Conservation (phyloP, 2,113 vertebrate genomes). For the Penelope pileata region DNA sequence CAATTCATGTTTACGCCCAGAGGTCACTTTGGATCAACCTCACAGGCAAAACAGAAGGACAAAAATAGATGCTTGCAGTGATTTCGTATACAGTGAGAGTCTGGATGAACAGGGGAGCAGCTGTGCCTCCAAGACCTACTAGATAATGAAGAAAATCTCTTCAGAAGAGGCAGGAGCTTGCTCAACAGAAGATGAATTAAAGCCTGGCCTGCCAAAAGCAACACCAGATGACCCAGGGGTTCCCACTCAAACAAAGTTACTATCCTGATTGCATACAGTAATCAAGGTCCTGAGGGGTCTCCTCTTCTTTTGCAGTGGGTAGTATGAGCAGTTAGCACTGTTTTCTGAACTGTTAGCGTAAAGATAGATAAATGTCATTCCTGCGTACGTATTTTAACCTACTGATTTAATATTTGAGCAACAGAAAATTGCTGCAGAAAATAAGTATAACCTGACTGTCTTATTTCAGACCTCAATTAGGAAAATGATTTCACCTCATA, state of each 20-base stretch:
- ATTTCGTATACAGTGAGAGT: background rate
- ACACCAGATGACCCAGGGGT: background rate
- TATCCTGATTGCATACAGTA: background rate
- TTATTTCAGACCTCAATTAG: background rate
- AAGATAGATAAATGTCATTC: background rate
- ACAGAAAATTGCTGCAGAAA: conserved; percentile 7
- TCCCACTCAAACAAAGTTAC: conserved; percentile 15
- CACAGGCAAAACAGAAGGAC: background rate
- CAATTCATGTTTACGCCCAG: background rate
- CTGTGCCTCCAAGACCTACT: background rate
- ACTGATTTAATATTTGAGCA: background rate
- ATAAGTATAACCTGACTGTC: background rate
- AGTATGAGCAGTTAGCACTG: background rate
- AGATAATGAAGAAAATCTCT: conserved; percentile 40
- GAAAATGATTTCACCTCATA: background rate
- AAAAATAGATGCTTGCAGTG: conserved; percentile 5
- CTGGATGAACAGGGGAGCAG: conserved; percentile 1
- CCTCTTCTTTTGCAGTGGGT: background rate
- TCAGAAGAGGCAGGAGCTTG: conserved; percentile 21
- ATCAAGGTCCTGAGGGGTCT: background rate
- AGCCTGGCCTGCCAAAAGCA: conserved; percentile 19
- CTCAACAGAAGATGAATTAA: conserved; percentile 24
- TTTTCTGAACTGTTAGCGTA: background rate
- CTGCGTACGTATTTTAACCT: background rate
- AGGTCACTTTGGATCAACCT: background rate